Evolutionary conservation across 2,113 vertebrate genomes (phyloP).

Genomic region (Dolichallabes microphthalmus): DNA sequence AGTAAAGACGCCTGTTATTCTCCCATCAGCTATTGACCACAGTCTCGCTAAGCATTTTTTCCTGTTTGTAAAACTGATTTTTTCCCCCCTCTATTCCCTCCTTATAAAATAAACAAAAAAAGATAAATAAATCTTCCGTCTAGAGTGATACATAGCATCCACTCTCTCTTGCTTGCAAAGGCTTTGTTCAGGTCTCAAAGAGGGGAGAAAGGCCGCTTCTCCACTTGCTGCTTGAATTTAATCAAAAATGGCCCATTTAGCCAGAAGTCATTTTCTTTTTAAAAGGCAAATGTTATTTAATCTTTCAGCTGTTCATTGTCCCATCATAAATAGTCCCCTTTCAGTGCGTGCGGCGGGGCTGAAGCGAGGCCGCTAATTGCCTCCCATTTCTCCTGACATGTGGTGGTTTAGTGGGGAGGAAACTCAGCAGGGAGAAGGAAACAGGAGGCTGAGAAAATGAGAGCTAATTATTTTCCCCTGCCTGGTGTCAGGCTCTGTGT

Average conservation of each 20-base stretch:
- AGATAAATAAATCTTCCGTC: slow-evolving; percentile 89
- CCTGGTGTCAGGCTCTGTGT: slow-evolving; percentile 99
- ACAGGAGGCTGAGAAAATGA: slow-evolving; percentile 99
- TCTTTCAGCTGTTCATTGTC: slow-evolving; percentile 99
- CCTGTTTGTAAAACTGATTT: slow-evolving; percentile 84
- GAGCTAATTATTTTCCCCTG: slow-evolving; percentile 99
- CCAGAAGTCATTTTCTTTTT: slow-evolving; percentile 99
- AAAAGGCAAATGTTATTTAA: slow-evolving; percentile 99
- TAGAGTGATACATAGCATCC: slow-evolving; percentile 91
- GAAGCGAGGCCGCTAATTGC: slow-evolving; percentile 99
- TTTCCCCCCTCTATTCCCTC: slow-evolving; percentile 66
- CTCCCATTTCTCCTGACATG: slow-evolving; percentile 99
- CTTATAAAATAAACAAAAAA: slow-evolving; percentile 77
- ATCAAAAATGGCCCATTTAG: slow-evolving; percentile 99
- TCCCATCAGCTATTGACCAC: slow-evolving; percentile 78
- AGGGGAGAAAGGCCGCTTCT: slow-evolving; percentile 91
- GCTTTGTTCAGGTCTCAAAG: slow-evolving; percentile 82
- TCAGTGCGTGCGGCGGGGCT: slow-evolving; percentile 99
- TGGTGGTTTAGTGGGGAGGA: slow-evolving; percentile 99
- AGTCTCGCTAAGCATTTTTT: slow-evolving; percentile 80
- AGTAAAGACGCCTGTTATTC: slow-evolving; percentile 55
- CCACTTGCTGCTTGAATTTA: slow-evolving; percentile 99
- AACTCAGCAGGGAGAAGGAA: slow-evolving; percentile 99
- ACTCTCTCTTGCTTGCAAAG: slow-evolving; percentile 80
- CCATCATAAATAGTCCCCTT: slow-evolving; percentile 99